These are phyloP conservation scores for Sebastes iracundus DNA, from an alignment of 2,797 vertebrate genomes.

Conservation along the genomic window DNA sequence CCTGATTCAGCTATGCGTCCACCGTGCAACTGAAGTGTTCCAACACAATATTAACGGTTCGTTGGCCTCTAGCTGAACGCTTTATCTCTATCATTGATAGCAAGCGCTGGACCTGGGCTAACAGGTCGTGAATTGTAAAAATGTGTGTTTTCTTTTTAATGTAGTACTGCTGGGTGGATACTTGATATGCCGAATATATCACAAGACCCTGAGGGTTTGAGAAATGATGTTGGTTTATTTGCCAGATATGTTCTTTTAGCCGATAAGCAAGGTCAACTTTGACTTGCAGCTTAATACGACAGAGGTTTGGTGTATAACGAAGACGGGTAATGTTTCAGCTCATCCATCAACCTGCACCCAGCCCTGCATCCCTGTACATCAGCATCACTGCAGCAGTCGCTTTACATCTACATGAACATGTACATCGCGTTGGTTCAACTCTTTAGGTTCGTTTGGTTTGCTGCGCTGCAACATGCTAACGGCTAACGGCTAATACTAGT, in stretches of 20 bases:
- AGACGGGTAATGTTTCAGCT: background rate
- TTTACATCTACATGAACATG: background rate
- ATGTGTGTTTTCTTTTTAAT: background rate
- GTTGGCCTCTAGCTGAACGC: background rate
- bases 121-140: background rate
- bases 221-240: background rate
- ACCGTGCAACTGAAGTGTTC: background rate
- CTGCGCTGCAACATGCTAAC: background rate
- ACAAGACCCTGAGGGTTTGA: background rate
- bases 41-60: too few relatives aligned
- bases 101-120: background rate
- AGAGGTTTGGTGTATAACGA: slow-evolving; percentile 11
- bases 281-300: background rate
- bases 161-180: fast-evolving
- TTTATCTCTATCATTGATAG: background rate
- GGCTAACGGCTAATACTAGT: background rate
- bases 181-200: slow-evolving; percentile 21
- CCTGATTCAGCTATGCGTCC: background rate
- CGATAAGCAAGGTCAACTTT: background rate
- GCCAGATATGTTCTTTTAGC: fast-evolving
- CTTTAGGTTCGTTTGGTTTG: background rate
- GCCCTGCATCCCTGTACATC: slow-evolving; percentile 4
- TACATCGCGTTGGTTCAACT: fast-evolving
- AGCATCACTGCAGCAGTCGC: background rate
- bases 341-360: slow-evolving; percentile 14